Evolutionary conservation across 2,113 vertebrate species (phyloP).

Genomic region (Argyrosomus japonicus): DNA sequence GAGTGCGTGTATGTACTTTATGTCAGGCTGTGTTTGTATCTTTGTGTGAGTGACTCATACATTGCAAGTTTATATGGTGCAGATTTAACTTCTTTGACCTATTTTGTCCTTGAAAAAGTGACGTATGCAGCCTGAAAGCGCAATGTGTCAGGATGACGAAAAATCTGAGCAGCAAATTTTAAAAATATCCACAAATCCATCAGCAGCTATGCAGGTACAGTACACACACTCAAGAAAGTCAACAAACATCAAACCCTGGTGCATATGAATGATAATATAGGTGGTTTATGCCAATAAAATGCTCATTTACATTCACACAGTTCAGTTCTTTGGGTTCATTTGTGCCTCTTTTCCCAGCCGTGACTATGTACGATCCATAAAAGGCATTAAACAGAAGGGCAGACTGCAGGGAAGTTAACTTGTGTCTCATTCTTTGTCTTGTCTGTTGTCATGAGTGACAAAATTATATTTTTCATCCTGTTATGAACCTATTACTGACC

Average conservation of each 20-base stretch:
- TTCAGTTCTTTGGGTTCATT: too few species aligned
- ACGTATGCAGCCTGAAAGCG: background rate
- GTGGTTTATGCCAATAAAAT: background rate
- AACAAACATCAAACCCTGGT: background rate
- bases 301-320: too few species aligned
- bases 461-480: background rate
- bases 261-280: background rate
- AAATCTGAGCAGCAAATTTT: background rate
- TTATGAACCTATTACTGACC: background rate
- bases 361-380: too few species aligned
- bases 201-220: background rate
- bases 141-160: background rate
- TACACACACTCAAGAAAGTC: background rate
- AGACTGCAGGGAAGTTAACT: background rate
- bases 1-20: background rate
- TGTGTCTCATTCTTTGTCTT: background rate
- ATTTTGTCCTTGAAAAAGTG: conserved; percentile 21
- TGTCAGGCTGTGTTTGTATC: background rate
- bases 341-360: too few species aligned
- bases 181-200: conserved; percentile 20
- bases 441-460: background rate
- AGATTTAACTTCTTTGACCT: background rate
- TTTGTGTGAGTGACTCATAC: background rate
- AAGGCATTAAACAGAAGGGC: too few species aligned
- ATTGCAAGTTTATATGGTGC: background rate